Conservation (phyloP, 2,888 invertebrate genomes). For the Dynastes hyllus region DNA sequence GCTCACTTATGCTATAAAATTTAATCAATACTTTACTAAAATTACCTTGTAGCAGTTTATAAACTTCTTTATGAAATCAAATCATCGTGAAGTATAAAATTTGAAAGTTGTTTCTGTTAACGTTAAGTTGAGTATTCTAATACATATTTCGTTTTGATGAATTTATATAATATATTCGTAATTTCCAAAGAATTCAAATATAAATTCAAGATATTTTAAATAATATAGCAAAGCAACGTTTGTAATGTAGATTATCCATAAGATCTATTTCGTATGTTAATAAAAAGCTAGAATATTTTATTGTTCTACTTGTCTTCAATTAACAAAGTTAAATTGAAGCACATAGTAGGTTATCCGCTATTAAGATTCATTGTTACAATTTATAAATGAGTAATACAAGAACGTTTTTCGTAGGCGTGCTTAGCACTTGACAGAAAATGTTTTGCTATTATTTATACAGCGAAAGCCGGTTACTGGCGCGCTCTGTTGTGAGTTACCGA, state of each 20-base stretch:
- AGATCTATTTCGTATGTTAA: background rate
- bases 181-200: too few species aligned
- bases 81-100: too few species aligned
- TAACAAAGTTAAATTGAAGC: conserved; percentile 27
- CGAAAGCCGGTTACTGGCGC: conserved; percentile 16
- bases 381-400: conserved; percentile 32
- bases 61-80: too few species aligned
- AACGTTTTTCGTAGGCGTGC: conserved; percentile 20
- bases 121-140: too few species aligned
- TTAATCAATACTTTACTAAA: background rate
- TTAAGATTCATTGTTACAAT: conserved; percentile 39
- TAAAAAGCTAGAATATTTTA: background rate
- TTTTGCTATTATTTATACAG: background rate
- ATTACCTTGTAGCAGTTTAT: too few species aligned
- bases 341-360: conserved; percentile 12
- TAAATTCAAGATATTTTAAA: too few species aligned
- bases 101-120: too few species aligned
- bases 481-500: conserved; percentile 6
- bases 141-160: too few species aligned
- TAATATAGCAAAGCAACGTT: too few species aligned
- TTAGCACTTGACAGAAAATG: background rate
- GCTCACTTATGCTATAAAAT: background rate
- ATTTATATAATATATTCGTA: too few species aligned
- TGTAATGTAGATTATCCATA: background rate
- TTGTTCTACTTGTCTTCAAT: conserved; percentile 14